Conservation (phyloP, 1,140 invertebrate genomes). For the Ctenoplectra terminalis region DNA sequence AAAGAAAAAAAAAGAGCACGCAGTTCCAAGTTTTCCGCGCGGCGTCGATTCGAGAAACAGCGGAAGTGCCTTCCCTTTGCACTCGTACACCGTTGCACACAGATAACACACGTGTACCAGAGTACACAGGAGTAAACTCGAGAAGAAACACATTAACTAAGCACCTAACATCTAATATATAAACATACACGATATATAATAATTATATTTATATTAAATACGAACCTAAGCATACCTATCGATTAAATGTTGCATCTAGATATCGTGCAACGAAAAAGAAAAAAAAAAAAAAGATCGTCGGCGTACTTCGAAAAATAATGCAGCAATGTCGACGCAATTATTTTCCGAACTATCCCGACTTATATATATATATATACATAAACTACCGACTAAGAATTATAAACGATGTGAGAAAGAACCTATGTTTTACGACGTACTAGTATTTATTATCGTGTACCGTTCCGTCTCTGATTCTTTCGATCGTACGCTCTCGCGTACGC, state of each 20-base stretch:
- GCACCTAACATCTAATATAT: constrained; percentile 65
- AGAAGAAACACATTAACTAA: constrained; percentile 38
- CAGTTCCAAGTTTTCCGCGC: too few relatives aligned
- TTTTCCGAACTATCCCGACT: constrained; percentile 44
- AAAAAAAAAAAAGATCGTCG: constrained; percentile 31
- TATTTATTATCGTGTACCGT: constrained; percentile 85
- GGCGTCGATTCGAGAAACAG: too few relatives aligned
- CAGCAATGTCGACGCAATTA: background rate
- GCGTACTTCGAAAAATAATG: constrained; percentile 68
- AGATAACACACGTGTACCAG: constrained; percentile 49
- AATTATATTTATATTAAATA: constrained; percentile 85
- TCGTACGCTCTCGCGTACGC: background rate
- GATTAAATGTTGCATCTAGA: constrained; percentile 74
- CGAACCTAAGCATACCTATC: constrained; percentile 62
- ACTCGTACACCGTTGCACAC: constrained; percentile 80
- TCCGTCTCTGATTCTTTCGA: constrained; percentile 82
- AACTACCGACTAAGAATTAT: constrained; percentile 31
- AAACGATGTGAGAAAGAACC: constrained; percentile 35
- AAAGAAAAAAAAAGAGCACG: too few relatives aligned
- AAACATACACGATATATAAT: constrained; percentile 70
- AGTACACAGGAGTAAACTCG: constrained; percentile 49
- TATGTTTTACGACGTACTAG: constrained; percentile 73
- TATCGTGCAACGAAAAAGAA: constrained; percentile 78
- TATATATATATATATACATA: constrained; percentile 46
- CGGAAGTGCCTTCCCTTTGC: constrained; percentile 83